Evolutionary conservation across 30 jellyfish, hydroid and myxozoan species (phyloP), one percentile per base, ranked within the genome.

Genomic region (Phacellophora camtschatica): DNA sequence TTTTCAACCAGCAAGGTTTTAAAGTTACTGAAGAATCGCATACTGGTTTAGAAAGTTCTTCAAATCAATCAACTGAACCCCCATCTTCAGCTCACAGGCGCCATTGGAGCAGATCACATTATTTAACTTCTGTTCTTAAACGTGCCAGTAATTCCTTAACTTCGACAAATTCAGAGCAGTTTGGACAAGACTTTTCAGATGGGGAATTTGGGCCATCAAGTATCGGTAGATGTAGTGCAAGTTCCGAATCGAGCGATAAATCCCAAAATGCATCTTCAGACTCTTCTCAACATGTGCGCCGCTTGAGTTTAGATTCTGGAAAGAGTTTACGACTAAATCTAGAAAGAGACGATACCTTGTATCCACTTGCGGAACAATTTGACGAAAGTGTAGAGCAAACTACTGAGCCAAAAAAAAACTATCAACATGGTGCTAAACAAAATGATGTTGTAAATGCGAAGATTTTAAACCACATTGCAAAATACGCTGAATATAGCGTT

Each of bases 321-420:
- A 65, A 66, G 35, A 80, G 83, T 42, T 30, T 66, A 12, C 30
- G 77, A 55, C 19, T 66, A 34, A 16, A 39, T 45, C n/a, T 66
- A 32, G 90, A 80, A 46, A 63, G 33, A 46, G 56, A 43, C 35
- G 90, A 78, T 19, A 51, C 74, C 2, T 36, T 78, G 49, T 61
- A 63, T 32, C 90, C 90, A 11, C 35, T 78, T 12, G 53, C 64
- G 16, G 90, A 78, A 42, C 39, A 30, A 8, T n/a, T 24, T 10
- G 82, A 63, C 33, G 88, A 76, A 45, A 41, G 11, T 46, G 68
- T 10, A 1, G 90, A 78, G 33, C 77, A 54, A 19, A 12, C n/a
- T 45, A 0, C 48, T 5, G 41, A 42, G 32, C 42, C 29, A 24
- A 9, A 25, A n/a, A 23, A n/a, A 22, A 9, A 35, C 6, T 7